Evolutionary conservation across 2,113 vertebrate species (phyloP).

Genomic region (Scopus umbretta): DNA sequence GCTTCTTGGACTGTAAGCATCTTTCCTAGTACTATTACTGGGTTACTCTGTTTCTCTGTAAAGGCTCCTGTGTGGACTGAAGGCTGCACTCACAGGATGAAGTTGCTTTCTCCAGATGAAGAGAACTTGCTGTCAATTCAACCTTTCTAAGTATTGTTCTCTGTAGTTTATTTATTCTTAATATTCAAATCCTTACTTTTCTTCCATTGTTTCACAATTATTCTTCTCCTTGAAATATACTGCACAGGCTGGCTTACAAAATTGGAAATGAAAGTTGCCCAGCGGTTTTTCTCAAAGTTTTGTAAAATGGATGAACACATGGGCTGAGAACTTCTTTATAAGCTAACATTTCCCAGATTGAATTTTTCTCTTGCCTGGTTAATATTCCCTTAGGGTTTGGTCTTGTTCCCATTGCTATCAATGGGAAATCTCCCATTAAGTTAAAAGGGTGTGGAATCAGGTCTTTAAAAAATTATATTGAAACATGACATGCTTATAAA

Average conservation of each 20-base stretch:
- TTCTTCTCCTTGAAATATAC: background rate
- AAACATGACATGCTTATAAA: background rate
- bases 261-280: background rate
- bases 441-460: background rate
- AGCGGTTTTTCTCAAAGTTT: background rate
- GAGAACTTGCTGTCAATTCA: background rate
- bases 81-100: background rate
- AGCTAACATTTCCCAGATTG: background rate
- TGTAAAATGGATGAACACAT: background rate
- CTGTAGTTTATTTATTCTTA: background rate
- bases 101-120: background rate
- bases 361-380: background rate
- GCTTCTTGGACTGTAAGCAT: background rate
- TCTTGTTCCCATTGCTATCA: background rate
- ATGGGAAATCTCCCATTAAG: background rate
- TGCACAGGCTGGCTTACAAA: background rate
- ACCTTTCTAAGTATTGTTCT: background rate
- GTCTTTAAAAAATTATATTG: background rate
- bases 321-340: background rate
- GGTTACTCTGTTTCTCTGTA: background rate
- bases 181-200: background rate
- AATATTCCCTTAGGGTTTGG: background rate
- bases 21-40: background rate
- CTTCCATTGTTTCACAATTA: background rate
- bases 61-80: background rate